Percentiles rank a stretch among this genome's conserved stretches.
phyloP scores from a whole-genome alignment of 1,140 invertebrate genomes.

The Formica exsecta region DNA sequence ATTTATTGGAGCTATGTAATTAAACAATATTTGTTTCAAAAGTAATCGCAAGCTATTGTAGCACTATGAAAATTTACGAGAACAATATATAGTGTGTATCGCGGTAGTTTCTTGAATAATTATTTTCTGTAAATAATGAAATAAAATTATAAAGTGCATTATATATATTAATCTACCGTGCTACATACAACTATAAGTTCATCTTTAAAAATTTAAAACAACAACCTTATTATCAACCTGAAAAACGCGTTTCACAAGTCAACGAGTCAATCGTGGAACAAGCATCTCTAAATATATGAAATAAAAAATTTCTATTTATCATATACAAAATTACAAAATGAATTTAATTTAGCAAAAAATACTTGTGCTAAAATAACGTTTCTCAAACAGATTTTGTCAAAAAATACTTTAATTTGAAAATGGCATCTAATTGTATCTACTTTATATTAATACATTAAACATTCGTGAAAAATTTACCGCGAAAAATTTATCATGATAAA shows the following conservation, averaged over 20 bases:
- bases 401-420: constrained; percentile 10
- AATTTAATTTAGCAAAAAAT: constrained; percentile 55
- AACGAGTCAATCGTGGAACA: constrained; percentile 57
- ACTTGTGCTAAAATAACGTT: constrained; percentile 64
- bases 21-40: constrained; percentile 21
- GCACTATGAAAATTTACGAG: constrained; percentile 39
- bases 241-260: constrained; percentile 65
- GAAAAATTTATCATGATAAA: neutral
- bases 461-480: neutral
- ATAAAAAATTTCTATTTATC: constrained; percentile 58
- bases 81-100: constrained; percentile 44
- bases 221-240: constrained; percentile 55
- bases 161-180: constrained; percentile 68
- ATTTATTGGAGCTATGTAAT: neutral
- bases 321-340: constrained; percentile 55
- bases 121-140: constrained; percentile 48
- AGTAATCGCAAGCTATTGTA: constrained; percentile 36
- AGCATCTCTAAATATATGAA: constrained; percentile 63
- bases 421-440: neutral
- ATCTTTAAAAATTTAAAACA: constrained; percentile 40
- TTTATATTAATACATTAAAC: too few species aligned
- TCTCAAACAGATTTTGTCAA: constrained; percentile 64
- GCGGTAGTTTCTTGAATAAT: constrained; percentile 49
- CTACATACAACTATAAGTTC: constrained; percentile 65
- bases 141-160: constrained; percentile 57